These are phyloP conservation scores for Ochotona princeps DNA, from an alignment of 2,113 vertebrate genomes.

Conservation along the genomic window DNA sequence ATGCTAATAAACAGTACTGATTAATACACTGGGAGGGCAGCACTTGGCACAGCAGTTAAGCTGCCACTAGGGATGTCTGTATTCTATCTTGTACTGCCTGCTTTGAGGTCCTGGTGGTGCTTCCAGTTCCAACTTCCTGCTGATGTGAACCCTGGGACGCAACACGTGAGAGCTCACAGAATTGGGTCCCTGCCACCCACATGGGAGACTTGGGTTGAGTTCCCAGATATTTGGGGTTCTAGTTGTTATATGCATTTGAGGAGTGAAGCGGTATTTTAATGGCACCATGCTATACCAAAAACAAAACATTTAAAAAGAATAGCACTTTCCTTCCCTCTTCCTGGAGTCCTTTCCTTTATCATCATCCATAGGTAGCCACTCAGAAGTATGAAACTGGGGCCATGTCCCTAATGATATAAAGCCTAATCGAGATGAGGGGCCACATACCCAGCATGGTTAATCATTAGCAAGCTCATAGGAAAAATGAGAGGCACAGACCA, in stretches of 20 bases:
- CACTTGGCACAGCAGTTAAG: too few relatives aligned
- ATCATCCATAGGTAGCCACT: conserved; percentile 16
- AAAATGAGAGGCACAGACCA: conserved; percentile 21
- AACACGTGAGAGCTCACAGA: too few relatives aligned
- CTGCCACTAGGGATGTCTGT: too few relatives aligned
- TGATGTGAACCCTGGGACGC: too few relatives aligned
- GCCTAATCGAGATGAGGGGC: neutral
- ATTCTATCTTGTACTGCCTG: too few relatives aligned
- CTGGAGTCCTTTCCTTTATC: conserved; percentile 1
- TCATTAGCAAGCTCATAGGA: neutral
- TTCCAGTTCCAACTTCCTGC: too few relatives aligned
- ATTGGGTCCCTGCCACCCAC: too few relatives aligned
- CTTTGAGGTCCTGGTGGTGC: too few relatives aligned
- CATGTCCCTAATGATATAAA: neutral
- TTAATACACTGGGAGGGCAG: neutral
- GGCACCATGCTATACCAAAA: neutral
- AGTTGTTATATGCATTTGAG: too few relatives aligned
- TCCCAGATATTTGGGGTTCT: too few relatives aligned
- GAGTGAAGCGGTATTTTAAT: too few relatives aligned
- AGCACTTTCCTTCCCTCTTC: conserved; percentile 19
- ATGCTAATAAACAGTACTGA: conserved; percentile 33
- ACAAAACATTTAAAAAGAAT: conserved; percentile 31
- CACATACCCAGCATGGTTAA: neutral
- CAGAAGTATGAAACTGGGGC: neutral
- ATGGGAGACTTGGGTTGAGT: too few relatives aligned